Conservation (phyloP, 2,888 invertebrate genomes). For the Himalopsyche japonica region DNA sequence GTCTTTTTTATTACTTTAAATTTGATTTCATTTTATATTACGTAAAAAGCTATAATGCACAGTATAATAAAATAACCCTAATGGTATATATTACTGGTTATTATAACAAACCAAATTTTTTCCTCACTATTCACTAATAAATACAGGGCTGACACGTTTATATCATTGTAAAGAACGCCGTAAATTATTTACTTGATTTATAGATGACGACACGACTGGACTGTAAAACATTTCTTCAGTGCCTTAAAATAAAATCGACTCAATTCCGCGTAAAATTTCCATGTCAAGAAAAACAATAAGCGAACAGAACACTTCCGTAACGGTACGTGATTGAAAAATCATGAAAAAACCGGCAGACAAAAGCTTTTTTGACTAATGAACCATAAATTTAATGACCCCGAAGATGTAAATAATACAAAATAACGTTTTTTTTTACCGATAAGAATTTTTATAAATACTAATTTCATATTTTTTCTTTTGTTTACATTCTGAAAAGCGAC, state of each 20-base stretch:
- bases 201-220: neutral
- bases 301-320: neutral
- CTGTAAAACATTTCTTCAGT: neutral
- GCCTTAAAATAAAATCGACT: neutral
- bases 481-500: neutral
- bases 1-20: too few species aligned
- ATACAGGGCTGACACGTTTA: neutral
- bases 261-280: neutral
- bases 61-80: too few species aligned
- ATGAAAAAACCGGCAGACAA: neutral
- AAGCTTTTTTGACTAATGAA: conserved; percentile 15
- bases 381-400: conserved; percentile 21
- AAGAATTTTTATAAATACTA: neutral
- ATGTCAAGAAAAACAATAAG: neutral
- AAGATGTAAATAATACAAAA: conserved; percentile 15
- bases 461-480: neutral
- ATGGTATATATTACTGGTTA: too few species aligned
- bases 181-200: neutral
- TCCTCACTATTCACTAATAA: neutral
- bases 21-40: too few species aligned
- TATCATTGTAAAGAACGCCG: neutral
- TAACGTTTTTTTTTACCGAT: neutral
- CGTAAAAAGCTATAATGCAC: too few species aligned
- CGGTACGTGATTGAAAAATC: neutral
- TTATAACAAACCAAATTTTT: neutral